A percentile compares a stretch with the other conserved stretches of the same genome.
Evolutionary conservation across 1,140 invertebrate genomes (phyloP).

Genomic region (Papilio xuthus): DNA sequence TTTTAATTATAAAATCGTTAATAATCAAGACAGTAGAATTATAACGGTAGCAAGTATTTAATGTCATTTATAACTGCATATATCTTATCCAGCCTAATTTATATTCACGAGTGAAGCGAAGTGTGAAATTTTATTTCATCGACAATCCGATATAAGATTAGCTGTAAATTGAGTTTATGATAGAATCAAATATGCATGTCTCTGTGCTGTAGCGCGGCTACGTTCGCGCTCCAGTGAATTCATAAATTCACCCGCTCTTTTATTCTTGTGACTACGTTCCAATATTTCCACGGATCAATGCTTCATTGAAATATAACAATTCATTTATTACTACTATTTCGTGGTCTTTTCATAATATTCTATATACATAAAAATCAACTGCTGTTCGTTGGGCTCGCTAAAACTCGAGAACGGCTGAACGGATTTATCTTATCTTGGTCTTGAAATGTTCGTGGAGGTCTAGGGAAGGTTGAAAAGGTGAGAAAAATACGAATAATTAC

Average conservation of each 20-base stretch:
- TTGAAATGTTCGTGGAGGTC: too few relatives aligned
- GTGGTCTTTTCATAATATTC: not conserved
- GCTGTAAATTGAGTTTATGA: slow-evolving; percentile 80
- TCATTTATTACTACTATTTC: slow-evolving; percentile 23
- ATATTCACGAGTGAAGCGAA: slow-evolving; percentile 70
- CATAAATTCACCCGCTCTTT: slow-evolving; percentile 63
- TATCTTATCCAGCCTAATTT: slow-evolving; percentile 55
- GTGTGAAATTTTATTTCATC: slow-evolving; percentile 80
- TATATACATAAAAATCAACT: too few relatives aligned
- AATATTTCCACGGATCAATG: slow-evolving; percentile 59
- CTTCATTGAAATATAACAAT: slow-evolving; percentile 53
- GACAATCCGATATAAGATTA: slow-evolving; percentile 79
- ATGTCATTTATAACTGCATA: slow-evolving; percentile 1
- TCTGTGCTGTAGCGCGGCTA: slow-evolving; percentile 44
- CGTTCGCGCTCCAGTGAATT: slow-evolving; percentile 64
- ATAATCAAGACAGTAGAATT: not conserved
- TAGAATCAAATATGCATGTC: slow-evolving; percentile 76
- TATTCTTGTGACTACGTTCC: slow-evolving; percentile 56
- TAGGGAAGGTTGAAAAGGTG: too few relatives aligned
- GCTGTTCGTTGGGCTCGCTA: too few relatives aligned
- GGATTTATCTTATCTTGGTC: too few relatives aligned
- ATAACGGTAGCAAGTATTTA: not conserved
- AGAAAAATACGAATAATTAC: too few relatives aligned
- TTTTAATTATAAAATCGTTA: not conserved
- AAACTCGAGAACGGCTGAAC: too few relatives aligned